Percentiles rank a stretch among this genome's conserved stretches.
Evolutionary conservation across 2,797 vertebrate genomes (phyloP).

Genomic region (Zalophus californianus): DNA sequence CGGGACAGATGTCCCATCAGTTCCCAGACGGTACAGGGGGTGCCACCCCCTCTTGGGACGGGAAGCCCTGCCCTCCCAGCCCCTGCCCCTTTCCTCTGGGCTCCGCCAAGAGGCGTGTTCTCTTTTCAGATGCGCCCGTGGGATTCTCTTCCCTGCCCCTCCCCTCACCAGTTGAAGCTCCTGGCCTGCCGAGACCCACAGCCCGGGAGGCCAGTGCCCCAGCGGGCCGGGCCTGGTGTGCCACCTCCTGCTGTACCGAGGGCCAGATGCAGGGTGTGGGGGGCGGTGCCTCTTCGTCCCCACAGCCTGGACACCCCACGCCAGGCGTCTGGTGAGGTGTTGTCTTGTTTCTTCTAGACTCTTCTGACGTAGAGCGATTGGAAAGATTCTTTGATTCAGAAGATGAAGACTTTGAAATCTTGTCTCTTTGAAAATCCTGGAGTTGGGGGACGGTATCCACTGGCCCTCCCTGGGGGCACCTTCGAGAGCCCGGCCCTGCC

Average conservation of each 20-base stretch:
- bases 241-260: not conserved
- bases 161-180: fast-evolving
- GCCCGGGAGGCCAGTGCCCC: not conserved
- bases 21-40: not conserved
- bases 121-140: not conserved
- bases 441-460: conserved; percentile 79
- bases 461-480: conserved; percentile 66
- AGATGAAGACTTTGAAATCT: conserved; percentile 99
- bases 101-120: not conserved
- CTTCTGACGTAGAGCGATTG: conserved; percentile 95
- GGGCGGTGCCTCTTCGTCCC: fast-evolving
- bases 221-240: no score
- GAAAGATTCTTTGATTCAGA: conserved; percentile 99
- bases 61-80: not conserved
- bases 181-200: fast-evolving
- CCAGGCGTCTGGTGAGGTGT: fast-evolving
- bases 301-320: fast-evolving
- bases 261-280: not conserved
- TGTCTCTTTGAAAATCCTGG: conserved; percentile 93
- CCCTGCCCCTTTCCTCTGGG: not conserved
- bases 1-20: not conserved
- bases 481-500: conserved; percentile 83
- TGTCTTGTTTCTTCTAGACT: conserved; percentile 88
- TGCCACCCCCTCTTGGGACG: not conserved
- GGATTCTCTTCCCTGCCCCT: not conserved